These are phyloP conservation scores for Acronicta psi DNA, from an alignment of 2,888 invertebrate genomes.

Conservation along the genomic window DNA sequence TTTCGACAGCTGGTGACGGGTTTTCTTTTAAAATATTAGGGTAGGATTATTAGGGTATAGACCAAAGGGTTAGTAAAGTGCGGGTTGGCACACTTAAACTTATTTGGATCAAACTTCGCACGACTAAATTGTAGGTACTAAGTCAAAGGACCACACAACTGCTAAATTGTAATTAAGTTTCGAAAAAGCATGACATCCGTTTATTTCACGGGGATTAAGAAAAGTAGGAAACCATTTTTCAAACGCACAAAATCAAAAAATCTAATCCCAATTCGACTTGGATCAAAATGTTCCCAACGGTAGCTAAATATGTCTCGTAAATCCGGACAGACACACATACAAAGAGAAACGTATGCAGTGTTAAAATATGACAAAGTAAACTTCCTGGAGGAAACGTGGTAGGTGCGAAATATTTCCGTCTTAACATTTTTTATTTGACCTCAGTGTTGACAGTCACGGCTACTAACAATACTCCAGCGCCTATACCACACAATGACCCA, in stretches of 20 bases:
- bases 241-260: conserved; percentile 24
- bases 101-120: too few species aligned
- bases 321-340: conserved; percentile 27
- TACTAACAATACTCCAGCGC: conserved; percentile 74
- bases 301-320: conserved; percentile 42
- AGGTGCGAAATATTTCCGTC: conserved; percentile 80
- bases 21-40: too few species aligned
- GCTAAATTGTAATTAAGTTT: not conserved
- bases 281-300: conserved; percentile 43
- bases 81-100: too few species aligned
- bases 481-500: conserved; percentile 76
- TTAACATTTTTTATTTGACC: conserved; percentile 75
- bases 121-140: not conserved
- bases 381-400: conserved; percentile 76
- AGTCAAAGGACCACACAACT: not conserved
- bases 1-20: too few species aligned
- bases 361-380: conserved; percentile 73
- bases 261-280: conserved; percentile 51
- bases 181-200: conserved; percentile 26
- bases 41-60: too few species aligned
- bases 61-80: too few species aligned
- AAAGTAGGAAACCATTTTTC: conserved; percentile 42
- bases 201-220: conserved; percentile 21
- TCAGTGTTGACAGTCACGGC: conserved; percentile 82
- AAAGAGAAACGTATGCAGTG: conserved; percentile 38